Percentiles rank a stretch among this genome's conserved stretches.
phyloP scores from a whole-genome alignment of 1,140 invertebrate genomes.

The Glossosoma conforme region DNA sequence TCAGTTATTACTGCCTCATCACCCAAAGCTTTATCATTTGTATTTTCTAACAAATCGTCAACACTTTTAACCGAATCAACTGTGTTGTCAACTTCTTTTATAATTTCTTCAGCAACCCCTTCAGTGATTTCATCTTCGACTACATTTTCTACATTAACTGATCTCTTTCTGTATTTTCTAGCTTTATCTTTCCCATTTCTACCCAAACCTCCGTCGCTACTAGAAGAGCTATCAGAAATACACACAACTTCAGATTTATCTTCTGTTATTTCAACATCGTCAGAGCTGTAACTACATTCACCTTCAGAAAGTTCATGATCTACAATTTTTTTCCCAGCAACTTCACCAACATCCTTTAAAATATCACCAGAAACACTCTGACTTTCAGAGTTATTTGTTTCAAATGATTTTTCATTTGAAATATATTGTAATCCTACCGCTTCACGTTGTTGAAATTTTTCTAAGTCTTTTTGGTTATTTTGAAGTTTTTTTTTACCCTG shows the following conservation, averaged over 20 bases:
- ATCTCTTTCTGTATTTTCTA: slow-evolving; percentile 19
- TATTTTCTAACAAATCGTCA: neutral
- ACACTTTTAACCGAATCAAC: neutral
- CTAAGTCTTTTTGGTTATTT: slow-evolving; percentile 16
- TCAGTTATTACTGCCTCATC: neutral
- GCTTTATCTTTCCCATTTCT: slow-evolving; percentile 12
- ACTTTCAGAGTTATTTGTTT: too few species aligned
- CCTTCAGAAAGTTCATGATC: slow-evolving; percentile 21
- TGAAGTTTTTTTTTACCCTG: slow-evolving; percentile 16
- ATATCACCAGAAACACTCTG: neutral
- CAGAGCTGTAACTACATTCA: slow-evolving; percentile 26
- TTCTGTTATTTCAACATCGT: slow-evolving; percentile 15
- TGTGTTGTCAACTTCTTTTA: neutral
- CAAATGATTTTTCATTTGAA: neutral
- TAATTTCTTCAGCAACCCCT: too few species aligned
- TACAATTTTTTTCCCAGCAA: neutral
- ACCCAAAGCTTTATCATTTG: neutral
- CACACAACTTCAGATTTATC: slow-evolving; percentile 20
- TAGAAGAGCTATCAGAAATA: slow-evolving; percentile 18
- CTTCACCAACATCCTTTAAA: neutral
- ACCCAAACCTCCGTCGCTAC: neutral
- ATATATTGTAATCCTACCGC: neutral
- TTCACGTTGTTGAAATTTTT: slow-evolving; percentile 1
- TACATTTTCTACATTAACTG: neutral
- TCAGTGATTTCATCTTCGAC: neutral